Conservation (phyloP, 2,797 vertebrate species). For the Hypotaenidia okinawae region DNA sequence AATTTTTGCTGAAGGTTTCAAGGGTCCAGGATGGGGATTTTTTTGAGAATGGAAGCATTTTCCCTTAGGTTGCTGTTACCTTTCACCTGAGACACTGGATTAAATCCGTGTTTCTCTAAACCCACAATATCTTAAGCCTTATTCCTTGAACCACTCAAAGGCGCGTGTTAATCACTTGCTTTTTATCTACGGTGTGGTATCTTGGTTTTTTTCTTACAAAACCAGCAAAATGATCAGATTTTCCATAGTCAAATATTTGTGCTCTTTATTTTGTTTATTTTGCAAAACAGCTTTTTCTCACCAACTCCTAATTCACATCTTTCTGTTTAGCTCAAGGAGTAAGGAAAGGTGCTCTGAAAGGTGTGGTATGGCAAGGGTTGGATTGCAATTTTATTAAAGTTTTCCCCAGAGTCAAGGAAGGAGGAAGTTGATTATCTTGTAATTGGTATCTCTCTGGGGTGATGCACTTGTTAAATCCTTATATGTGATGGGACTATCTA, state of each 20-base stretch:
- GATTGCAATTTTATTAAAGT: not conserved
- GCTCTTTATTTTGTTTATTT: not conserved
- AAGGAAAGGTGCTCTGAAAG: not conserved
- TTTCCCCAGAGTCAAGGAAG: not conserved
- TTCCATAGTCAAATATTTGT: not conserved
- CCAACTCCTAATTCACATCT: not conserved
- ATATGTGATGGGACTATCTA: constrained; percentile 27
- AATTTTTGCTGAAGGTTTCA: not conserved
- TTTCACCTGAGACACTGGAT: not conserved
- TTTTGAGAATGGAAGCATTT: not conserved
- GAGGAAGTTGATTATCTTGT: constrained; percentile 49
- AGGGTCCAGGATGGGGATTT: not conserved
- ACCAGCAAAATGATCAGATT: not conserved
- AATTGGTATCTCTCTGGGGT: constrained; percentile 39
- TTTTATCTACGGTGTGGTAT: not conserved
- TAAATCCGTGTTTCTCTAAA: not conserved
- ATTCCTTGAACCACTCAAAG: constrained; percentile 12
- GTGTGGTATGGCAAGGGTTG: not conserved
- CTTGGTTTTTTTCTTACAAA: not conserved
- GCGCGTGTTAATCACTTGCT: not conserved
- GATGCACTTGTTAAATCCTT: constrained; percentile 47
- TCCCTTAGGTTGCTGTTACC: not conserved
- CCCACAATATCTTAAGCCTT: not conserved
- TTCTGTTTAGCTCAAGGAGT: not conserved
- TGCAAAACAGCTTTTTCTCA: not conserved